Percentiles rank a stretch among this genome's conserved stretches.
Conservation (phyloP, 2,113 vertebrate species). For the Megaceryle torquata region DNA sequence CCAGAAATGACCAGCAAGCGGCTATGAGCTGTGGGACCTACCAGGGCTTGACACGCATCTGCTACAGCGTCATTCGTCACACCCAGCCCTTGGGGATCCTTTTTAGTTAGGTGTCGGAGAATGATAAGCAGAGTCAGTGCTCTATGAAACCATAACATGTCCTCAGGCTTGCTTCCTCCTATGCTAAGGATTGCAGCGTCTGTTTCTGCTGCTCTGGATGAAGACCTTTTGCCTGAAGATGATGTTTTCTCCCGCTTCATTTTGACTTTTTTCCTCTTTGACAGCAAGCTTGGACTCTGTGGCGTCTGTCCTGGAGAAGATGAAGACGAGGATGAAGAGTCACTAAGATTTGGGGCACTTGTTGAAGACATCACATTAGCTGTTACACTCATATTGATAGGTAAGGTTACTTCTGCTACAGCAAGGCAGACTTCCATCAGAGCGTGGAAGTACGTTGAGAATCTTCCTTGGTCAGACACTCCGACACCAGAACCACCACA, state of each 20-base stretch:
- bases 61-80: conserved; percentile 93
- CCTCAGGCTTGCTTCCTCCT: conserved; percentile 92
- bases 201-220: conserved; percentile 76
- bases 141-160: conserved; percentile 98
- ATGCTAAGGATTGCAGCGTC: conserved; percentile 87
- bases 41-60: conserved; percentile 92
- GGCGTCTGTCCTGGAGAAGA: conserved; percentile 96
- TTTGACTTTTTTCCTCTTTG: conserved; percentile 97
- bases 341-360: conserved; percentile 89
- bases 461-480: conserved; percentile 86
- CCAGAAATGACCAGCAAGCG: conserved; percentile 94
- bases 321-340: conserved; percentile 92
- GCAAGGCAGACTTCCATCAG: conserved; percentile 96
- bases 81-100: conserved; percentile 91
- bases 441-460: conserved; percentile 95
- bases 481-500: conserved; percentile 77
- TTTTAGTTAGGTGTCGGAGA: conserved; percentile 88
- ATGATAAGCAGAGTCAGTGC: conserved; percentile 95
- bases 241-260: conserved; percentile 93
- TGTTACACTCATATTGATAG: conserved; percentile 86
- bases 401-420: conserved; percentile 93
- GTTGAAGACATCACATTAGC: conserved; percentile 85
- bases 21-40: conserved; percentile 90
- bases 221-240: conserved; percentile 81
- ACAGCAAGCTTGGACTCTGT: conserved; percentile 93